phyloP scores from a whole-genome alignment of 2,888 invertebrate genomes.

The Xanthia icteritia region DNA sequence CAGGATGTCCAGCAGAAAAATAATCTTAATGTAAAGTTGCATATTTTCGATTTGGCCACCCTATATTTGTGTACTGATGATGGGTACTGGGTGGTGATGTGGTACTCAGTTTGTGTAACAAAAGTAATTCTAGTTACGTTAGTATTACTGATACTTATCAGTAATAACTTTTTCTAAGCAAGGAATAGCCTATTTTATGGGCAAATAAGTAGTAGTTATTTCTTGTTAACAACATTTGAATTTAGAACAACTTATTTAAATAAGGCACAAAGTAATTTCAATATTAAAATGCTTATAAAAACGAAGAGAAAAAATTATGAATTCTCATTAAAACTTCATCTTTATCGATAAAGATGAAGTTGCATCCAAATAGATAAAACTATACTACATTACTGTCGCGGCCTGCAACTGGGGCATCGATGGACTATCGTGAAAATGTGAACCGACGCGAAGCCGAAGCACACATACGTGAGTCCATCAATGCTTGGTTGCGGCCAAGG shows the following conservation, averaged over 20 bases:
- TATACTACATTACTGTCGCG: too few species aligned
- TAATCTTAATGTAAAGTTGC: too few species aligned
- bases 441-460: too few species aligned
- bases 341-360: slow-evolving; percentile 6
- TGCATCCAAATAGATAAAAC: slow-evolving; percentile 3
- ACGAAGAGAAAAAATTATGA: slow-evolving; percentile 15
- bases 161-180: background rate
- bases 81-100: too few species aligned
- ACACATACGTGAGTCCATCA: too few species aligned
- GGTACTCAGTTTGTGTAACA: background rate
- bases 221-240: background rate
- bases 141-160: background rate
- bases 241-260: background rate
- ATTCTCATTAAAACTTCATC: slow-evolving; percentile 40
- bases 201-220: background rate
- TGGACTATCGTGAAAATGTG: too few species aligned
- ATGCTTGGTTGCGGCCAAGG: too few species aligned
- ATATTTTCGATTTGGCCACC: too few species aligned
- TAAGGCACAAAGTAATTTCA: slow-evolving; percentile 1
- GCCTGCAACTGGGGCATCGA: too few species aligned
- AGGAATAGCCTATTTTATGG: background rate
- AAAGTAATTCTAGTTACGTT: background rate
- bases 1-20: background rate
- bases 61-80: background rate
- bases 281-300: background rate